Evolutionary conservation across 1,140 invertebrate species (phyloP).

Genomic region (Nylanderia fulva): DNA sequence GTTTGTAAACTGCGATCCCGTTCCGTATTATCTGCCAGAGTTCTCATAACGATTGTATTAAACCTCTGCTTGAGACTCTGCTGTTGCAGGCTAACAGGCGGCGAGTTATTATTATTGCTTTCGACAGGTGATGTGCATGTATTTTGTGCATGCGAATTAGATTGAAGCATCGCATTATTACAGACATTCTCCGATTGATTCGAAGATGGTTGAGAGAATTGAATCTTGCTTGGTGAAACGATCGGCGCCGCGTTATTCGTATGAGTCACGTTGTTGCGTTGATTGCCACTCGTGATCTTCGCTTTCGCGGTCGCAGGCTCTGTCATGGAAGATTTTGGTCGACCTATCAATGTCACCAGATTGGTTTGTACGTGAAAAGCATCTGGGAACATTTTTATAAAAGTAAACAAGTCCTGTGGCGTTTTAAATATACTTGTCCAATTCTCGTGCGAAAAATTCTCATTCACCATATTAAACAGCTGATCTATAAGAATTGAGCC

Average conservation of each 20-base stretch:
- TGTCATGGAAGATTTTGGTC: conserved; percentile 85
- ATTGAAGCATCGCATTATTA: conserved; percentile 80
- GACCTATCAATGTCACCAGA: conserved; percentile 92
- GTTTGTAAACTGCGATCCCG: conserved; percentile 89
- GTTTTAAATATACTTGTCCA: conserved; percentile 95
- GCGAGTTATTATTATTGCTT: conserved; percentile 77
- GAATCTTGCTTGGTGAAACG: conserved; percentile 54
- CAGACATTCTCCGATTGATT: conserved; percentile 36
- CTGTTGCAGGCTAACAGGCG: conserved; percentile 84
- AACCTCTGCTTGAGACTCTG: conserved; percentile 95
- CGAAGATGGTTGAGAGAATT: conserved; percentile 12
- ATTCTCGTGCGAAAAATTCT: conserved; percentile 91
- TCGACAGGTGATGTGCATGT: conserved; percentile 61
- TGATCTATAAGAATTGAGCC: conserved; percentile 94
- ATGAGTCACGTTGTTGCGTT: conserved; percentile 67
- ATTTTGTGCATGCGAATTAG: conserved; percentile 74
- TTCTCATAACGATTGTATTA: conserved; percentile 94
- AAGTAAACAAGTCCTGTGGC: conserved; percentile 93
- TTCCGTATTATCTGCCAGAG: conserved; percentile 95
- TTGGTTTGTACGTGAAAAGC: conserved; percentile 96
- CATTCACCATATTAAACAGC: conserved; percentile 92
- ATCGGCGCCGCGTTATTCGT: conserved; percentile 46
- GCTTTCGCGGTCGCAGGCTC: conserved; percentile 59
- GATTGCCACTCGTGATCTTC: conserved; percentile 56
- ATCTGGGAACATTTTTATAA: conserved; percentile 95